Evolutionary conservation across 2,113 vertebrate species (phyloP).

Genomic region (Hippotragus niger): DNA sequence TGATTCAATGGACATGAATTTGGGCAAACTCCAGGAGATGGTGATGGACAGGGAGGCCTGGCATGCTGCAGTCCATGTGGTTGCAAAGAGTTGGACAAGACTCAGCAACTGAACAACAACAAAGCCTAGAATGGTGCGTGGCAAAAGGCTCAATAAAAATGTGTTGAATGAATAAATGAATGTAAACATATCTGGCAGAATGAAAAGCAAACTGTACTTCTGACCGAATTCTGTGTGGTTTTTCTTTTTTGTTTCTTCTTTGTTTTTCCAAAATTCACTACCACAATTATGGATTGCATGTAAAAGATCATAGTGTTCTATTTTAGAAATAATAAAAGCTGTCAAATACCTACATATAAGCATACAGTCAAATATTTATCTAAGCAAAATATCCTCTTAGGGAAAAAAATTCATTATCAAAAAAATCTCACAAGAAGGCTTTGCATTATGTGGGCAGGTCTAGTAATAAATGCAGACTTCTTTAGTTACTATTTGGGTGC

Average conservation of each 20-base stretch:
- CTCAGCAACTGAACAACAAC: background rate
- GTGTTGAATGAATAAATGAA: background rate
- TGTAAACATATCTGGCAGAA: background rate
- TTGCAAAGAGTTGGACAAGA: background rate
- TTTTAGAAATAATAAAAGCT: conserved; percentile 3
- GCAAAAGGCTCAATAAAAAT: background rate
- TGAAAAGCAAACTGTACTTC: background rate
- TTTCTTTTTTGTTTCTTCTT: background rate
- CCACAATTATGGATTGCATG: background rate
- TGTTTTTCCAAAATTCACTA: background rate
- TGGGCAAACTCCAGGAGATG: background rate
- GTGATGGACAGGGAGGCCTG: background rate
- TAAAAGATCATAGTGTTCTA: background rate
- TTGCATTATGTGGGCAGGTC: background rate
- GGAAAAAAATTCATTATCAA: background rate
- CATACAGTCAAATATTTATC: background rate
- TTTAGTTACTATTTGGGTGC: background rate
- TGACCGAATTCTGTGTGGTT: background rate
- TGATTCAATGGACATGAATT: background rate
- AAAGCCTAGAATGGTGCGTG: background rate
- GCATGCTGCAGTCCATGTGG: background rate
- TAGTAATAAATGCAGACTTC: background rate
- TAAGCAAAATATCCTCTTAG: background rate
- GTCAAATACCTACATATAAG: background rate
- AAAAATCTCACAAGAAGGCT: background rate